Percentiles rank a stretch among this genome's conserved stretches.
phyloP scores from a whole-genome alignment of 2,113 vertebrate species.

The Glaucidium brasilianum region DNA sequence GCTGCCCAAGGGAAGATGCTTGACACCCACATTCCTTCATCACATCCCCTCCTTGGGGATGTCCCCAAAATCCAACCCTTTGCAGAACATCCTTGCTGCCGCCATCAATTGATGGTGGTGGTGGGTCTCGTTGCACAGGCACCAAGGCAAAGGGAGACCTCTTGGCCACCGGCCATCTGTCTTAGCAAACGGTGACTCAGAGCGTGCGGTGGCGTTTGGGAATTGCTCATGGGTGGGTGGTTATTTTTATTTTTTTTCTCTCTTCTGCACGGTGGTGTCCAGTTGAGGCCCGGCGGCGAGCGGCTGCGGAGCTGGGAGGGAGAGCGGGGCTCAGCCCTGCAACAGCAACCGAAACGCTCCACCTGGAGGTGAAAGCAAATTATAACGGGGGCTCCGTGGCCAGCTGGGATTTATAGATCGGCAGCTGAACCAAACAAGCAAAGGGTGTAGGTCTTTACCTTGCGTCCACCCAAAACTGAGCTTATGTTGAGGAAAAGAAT shows the following conservation, averaged over 20 bases:
- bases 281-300: accelerated
- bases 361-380: slow-evolving; percentile 30
- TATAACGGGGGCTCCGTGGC: not conserved
- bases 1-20: not conserved
- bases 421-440: not conserved
- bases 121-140: not conserved
- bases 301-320: not conserved
- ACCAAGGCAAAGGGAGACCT: not conserved
- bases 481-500: accelerated
- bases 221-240: not conserved
- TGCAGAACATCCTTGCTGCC: not conserved
- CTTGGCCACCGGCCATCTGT: accelerated
- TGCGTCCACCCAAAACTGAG: accelerated
- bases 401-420: not conserved
- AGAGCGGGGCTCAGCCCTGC: not conserved
- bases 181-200: not conserved
- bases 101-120: not conserved
- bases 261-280: not conserved
- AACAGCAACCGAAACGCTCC: slow-evolving; percentile 7
- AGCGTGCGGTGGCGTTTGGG: not conserved
- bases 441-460: no score
- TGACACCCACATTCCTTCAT: accelerated
- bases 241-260: not conserved
- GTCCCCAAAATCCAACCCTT: not conserved
- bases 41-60: not conserved